A percentile compares a stretch with the other conserved stretches of the same genome.
phyloP scores from a whole-genome alignment of 2,888 invertebrate genomes.

The Aphrophora alni region DNA sequence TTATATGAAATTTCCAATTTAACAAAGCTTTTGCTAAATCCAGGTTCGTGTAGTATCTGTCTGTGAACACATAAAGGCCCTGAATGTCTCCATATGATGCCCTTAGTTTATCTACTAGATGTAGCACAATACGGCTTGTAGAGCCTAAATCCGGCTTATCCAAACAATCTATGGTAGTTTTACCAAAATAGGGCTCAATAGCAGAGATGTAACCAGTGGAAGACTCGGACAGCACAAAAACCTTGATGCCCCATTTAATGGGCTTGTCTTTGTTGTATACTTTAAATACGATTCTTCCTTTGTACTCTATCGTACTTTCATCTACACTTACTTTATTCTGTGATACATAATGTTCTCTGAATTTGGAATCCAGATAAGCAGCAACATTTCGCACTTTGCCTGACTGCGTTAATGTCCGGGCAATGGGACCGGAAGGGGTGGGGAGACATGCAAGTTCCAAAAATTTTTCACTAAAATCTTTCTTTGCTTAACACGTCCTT shows the following conservation, averaged over 20 bases:
- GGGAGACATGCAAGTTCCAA: not conserved
- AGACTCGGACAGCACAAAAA: not conserved
- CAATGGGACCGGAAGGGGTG: too few species aligned
- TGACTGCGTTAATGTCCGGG: not conserved
- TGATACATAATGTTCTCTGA: constrained; percentile 12
- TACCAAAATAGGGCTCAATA: not conserved
- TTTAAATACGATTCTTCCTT: not conserved
- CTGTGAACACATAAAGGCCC: not conserved
- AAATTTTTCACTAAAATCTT: not conserved
- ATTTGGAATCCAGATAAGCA: not conserved
- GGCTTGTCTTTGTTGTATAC: not conserved
- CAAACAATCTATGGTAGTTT: not conserved
- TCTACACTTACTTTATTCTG: not conserved
- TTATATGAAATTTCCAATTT: not conserved
- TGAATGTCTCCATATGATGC: not conserved
- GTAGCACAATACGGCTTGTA: not conserved
- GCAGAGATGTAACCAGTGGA: constrained; percentile 1
- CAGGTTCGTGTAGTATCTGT: constrained; percentile 7
- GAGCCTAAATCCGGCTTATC: not conserved
- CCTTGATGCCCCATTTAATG: not conserved
- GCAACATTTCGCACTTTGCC: not conserved
- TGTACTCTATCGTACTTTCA: constrained; percentile 16
- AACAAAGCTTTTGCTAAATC: not conserved
- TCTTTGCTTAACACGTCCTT: not conserved
- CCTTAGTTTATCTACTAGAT: constrained; percentile 4